A percentile compares a stretch with the other conserved stretches of the same genome.
Conservation (phyloP, 1,140 invertebrate genomes). For the Brachionus sp. region DNA sequence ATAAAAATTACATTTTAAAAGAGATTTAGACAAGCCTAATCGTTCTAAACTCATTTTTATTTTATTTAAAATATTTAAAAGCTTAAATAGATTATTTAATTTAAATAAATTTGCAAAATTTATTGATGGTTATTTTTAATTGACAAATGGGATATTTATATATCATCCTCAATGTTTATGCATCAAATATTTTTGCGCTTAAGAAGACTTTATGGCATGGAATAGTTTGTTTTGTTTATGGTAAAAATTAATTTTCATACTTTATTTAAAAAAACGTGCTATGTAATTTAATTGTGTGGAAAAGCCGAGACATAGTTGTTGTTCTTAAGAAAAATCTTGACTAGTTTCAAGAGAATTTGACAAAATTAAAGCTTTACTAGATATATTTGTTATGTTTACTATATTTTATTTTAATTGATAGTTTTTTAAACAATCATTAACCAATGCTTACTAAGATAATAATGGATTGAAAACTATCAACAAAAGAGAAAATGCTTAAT, state of each 20-base stretch:
- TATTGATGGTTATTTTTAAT: neutral
- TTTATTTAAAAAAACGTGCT: neutral
- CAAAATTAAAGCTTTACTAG: neutral
- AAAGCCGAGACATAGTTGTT: neutral
- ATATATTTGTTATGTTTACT: neutral
- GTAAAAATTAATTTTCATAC: neutral
- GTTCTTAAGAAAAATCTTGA: neutral
- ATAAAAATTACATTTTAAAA: constrained; percentile 1
- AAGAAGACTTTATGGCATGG: neutral
- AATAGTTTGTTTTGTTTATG: constrained; percentile 29
- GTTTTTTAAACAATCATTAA: neutral
- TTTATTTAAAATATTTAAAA: neutral
- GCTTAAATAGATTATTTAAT: neutral
- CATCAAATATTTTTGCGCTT: constrained; percentile 24
- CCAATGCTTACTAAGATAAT: neutral
- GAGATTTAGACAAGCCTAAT: neutral
- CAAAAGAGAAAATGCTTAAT: neutral
- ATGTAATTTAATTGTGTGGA: neutral
- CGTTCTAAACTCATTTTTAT: neutral
- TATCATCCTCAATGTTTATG: neutral
- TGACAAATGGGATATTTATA: constrained; percentile 36
- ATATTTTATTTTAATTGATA: neutral
- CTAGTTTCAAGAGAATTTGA: neutral
- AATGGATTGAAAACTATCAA: neutral
- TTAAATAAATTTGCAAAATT: neutral